These are phyloP conservation scores for Xylocampa areola DNA, from an alignment of 2,888 invertebrate genomes.

Conservation along the genomic window DNA sequence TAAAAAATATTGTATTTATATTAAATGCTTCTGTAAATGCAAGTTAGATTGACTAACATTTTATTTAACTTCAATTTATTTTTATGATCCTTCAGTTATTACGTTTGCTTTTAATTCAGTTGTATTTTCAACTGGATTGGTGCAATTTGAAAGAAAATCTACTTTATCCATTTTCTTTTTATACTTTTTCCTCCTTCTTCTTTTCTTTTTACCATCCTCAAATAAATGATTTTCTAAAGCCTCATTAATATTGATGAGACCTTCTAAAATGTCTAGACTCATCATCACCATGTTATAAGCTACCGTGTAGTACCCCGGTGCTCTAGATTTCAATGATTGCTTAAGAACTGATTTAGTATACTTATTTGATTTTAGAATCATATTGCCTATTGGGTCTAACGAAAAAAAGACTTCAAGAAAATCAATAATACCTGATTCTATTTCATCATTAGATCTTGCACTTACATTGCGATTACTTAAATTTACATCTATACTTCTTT, in stretches of 20 bases:
- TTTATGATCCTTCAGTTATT: not conserved
- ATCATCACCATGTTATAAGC: conserved; percentile 76
- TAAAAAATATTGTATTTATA: conserved; percentile 30
- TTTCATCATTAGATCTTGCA: conserved; percentile 10
- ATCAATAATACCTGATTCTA: conserved; percentile 58
- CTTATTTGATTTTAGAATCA: conserved; percentile 60
- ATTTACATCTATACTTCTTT: conserved; percentile 60
- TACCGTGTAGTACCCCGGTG: conserved; percentile 74
- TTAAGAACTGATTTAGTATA: conserved; percentile 72
- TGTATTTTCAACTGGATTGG: conserved; percentile 7
- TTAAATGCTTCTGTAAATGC: conserved; percentile 70
- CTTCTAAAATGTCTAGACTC: conserved; percentile 77
- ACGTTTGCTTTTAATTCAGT: conserved; percentile 1
- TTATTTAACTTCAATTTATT: conserved; percentile 13
- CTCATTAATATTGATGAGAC: conserved; percentile 71
- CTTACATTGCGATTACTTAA: conserved; percentile 9
- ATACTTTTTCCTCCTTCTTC: conserved; percentile 53
- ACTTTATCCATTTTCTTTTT: conserved; percentile 45
- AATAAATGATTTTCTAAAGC: conserved; percentile 66
- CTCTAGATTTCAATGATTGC: conserved; percentile 66
- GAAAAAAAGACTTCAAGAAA: conserved; percentile 67
- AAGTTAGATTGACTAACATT: conserved; percentile 12
- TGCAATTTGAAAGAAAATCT: conserved; percentile 26
- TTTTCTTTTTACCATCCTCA: conserved; percentile 37
- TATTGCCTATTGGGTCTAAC: conserved; percentile 63